These are phyloP conservation scores for Prionailurus bengalensis DNA, from an alignment of 2,113 vertebrate genomes.

Conservation along the genomic window DNA sequence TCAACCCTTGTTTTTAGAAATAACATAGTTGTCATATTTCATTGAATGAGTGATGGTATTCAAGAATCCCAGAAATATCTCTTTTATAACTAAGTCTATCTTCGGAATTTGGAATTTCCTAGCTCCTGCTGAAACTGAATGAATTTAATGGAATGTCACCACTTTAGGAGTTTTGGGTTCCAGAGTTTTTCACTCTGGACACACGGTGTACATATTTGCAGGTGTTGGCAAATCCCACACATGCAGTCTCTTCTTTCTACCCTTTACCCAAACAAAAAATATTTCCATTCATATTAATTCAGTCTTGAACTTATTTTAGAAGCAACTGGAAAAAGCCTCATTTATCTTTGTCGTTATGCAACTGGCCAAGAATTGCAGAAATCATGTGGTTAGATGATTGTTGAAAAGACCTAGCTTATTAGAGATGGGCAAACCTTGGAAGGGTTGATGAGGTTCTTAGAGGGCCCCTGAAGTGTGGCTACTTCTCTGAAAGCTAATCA, in stretches of 20 bases:
- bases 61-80: slow-evolving; percentile 43
- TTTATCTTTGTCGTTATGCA: slow-evolving; percentile 74
- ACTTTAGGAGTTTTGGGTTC: not conserved
- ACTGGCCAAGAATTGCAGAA: slow-evolving; percentile 75
- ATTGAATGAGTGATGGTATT: slow-evolving; percentile 34
- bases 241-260: slow-evolving; percentile 11
- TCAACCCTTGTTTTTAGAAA: slow-evolving; percentile 62
- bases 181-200: not conserved
- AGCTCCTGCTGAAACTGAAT: not conserved
- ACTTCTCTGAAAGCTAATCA: slow-evolving; percentile 67
- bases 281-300: slow-evolving; percentile 74
- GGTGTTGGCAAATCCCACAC: slow-evolving; percentile 61
- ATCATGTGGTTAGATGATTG: slow-evolving; percentile 64
- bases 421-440: slow-evolving; percentile 71
- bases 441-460: slow-evolving; percentile 18
- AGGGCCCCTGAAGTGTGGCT: slow-evolving; percentile 64
- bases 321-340: slow-evolving; percentile 71
- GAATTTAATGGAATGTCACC: slow-evolving; percentile 17
- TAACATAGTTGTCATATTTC: slow-evolving; percentile 49
- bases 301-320: slow-evolving; percentile 74
- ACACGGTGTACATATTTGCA: slow-evolving; percentile 41
- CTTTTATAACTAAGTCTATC: slow-evolving; percentile 1
- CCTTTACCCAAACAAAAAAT: slow-evolving; percentile 36
- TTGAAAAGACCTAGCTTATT: slow-evolving; percentile 70
- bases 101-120: not conserved